Percentiles rank a stretch among this genome's conserved stretches.
Evolutionary conservation across 2,113 vertebrate genomes (phyloP).

Genomic region (Aphyosemion australe): DNA sequence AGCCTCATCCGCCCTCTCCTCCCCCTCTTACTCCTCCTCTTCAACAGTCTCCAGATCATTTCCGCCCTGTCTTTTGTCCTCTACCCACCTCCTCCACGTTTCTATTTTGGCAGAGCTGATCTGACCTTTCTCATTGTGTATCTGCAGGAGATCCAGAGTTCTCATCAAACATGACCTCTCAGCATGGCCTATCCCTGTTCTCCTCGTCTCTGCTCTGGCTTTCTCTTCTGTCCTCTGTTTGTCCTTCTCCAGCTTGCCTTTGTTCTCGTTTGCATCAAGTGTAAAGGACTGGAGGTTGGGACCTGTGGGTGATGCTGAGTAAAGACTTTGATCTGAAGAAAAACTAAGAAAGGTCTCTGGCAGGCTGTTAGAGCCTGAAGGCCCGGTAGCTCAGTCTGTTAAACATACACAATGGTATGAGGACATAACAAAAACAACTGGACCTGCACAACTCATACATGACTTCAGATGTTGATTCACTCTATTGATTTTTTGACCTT

Average conservation of each 20-base stretch:
- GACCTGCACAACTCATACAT: neutral
- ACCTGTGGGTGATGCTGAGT: conserved; percentile 60
- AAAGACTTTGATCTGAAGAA: conserved; percentile 72
- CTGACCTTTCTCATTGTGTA: conserved; percentile 52
- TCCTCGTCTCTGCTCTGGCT: conserved; percentile 40
- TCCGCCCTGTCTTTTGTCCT: conserved; percentile 53
- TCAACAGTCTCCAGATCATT: conserved; percentile 23
- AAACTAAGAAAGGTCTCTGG: conserved; percentile 63
- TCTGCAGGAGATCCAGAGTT: conserved; percentile 57
- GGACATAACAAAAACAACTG: conserved; percentile 26
- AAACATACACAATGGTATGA: conserved; percentile 42
- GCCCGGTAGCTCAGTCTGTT: conserved; percentile 58
- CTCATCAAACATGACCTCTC: conserved; percentile 70
- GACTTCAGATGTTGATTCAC: neutral
- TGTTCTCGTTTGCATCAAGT: conserved; percentile 67
- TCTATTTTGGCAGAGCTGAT: conserved; percentile 50
- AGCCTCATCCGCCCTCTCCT: conserved; percentile 17
- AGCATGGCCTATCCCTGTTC: conserved; percentile 46
- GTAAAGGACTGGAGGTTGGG: conserved; percentile 64
- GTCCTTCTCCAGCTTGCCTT: conserved; percentile 63
- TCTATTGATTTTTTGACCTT: neutral
- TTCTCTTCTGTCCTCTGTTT: conserved; percentile 52
- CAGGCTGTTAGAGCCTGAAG: conserved; percentile 56
- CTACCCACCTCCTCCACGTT: conserved; percentile 24
- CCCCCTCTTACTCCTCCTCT: conserved; percentile 5